Conservation (phyloP, 2,797 vertebrate genomes). For the Erpetoichthys calabaricus region DNA sequence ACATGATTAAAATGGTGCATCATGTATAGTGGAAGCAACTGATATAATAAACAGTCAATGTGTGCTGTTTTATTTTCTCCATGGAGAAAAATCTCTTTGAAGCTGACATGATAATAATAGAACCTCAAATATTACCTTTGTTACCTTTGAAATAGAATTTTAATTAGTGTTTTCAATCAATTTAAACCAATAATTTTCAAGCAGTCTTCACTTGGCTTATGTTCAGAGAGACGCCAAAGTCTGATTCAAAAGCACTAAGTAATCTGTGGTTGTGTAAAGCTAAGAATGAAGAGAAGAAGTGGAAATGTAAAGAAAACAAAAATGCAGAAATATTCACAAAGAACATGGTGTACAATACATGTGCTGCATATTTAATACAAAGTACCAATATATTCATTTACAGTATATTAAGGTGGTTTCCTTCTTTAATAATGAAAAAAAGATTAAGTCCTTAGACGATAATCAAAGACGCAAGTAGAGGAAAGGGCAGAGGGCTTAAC, state of each 20-base stretch:
- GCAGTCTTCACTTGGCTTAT: not conserved
- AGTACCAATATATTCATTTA: no score
- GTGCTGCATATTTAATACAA: no score
- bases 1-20: not conserved
- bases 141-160: not conserved
- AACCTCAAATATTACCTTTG: not conserved
- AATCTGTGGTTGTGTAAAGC: no score
- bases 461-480: constrained; percentile 9
- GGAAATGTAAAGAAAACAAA: no score
- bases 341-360: no score
- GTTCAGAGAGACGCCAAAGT: constrained; percentile 7
- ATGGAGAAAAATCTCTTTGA: not conserved
- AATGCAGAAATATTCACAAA: no score
- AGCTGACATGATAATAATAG: constrained; percentile 1
- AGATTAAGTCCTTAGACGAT: no score
- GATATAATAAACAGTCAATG: not conserved
- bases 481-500: constrained; percentile 10
- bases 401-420: no score
- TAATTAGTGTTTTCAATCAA: constrained; percentile 1
- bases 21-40: not conserved
- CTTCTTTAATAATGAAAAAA: no score
- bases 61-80: not conserved
- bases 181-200: constrained; percentile 1
- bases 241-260: not conserved
- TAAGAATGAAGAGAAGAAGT: no score